Evolutionary conservation across 2,797 vertebrate genomes (phyloP), one percentile per base, ranked within the genome.

Genomic region (Discoglossus pictus): DNA sequence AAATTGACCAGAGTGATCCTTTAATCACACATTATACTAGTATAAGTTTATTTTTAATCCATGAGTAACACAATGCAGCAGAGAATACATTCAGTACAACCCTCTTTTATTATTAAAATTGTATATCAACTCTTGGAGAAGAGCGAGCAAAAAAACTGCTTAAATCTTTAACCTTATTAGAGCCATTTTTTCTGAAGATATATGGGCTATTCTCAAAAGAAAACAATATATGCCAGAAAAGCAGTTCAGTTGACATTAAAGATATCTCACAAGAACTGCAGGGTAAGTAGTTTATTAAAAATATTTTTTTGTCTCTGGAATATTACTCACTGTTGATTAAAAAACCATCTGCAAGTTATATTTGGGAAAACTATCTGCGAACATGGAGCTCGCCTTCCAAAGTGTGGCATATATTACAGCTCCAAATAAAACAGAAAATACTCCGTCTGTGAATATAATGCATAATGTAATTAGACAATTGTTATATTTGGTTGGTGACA

Each of bases 181-280:
- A 74, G 8, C 0, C 1, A 13, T 40, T 65, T 61, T 4, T 59
- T 59, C 59, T 63, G 16, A 74, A 70, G 47, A 59, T 13, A 55
- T n/a, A 23, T 1, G 3, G 61, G 15, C 3, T 27, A 36, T 9
- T 60, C 2, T 17, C 10, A 36, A 48, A 59, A 18, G 59, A 21
- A 40, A 53, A 36, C 67, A 54, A 60, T 43, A 59, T 15, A 24
- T 16, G 36, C 1, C 8, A 0, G 4, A 16, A 51, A 39, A 61
- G 56, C 35, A 23, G 42, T 74, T 39, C 52, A 70, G 62, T 69
- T 47, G 46, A 21, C 0, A 52, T 8, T 23, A 0, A 21, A 1
- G 7, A 64, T 0, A 0, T 53, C 0, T 1, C 10, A 64, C 0
- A 1, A 40, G 17, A 16, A 13, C 36, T 23, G 8, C 39, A 44